A percentile compares a stretch with the other conserved stretches of the same genome.
These are phyloP conservation scores for Netelia inedita DNA, from an alignment of 2,888 invertebrate species.

Conservation along the genomic window DNA sequence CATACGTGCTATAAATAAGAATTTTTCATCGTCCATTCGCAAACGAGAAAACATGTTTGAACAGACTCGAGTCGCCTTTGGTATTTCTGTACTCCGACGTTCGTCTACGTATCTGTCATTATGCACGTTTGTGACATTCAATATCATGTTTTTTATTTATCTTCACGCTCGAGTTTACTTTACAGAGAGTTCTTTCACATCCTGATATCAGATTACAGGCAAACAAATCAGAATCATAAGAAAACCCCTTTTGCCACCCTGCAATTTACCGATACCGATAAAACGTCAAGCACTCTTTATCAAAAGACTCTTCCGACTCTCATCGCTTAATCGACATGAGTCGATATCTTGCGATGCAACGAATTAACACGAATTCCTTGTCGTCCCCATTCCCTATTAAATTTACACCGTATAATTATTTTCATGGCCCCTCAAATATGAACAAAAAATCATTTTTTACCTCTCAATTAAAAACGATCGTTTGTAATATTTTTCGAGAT, in stretches of 20 bases:
- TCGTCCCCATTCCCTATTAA: too few species aligned
- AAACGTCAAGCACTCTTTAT: neutral
- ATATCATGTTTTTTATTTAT: neutral
- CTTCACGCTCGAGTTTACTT: neutral
- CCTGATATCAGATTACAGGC: neutral
- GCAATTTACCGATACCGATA: neutral
- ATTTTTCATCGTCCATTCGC: constrained; percentile 45
- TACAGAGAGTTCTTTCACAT: neutral
- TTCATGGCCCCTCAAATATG: too few species aligned
- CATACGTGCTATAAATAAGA: constrained; percentile 60
- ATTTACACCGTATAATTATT: too few species aligned
- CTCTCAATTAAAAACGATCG: too few species aligned
- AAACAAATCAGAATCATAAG: neutral
- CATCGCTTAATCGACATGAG: too few species aligned
- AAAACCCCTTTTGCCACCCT: neutral
- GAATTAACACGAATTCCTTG: too few species aligned
- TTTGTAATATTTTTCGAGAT: too few species aligned
- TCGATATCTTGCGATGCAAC: too few species aligned
- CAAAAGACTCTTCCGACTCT: too few species aligned
- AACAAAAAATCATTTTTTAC: too few species aligned
- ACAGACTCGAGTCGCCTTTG: constrained; percentile 32
- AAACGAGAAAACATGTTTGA: constrained; percentile 53
- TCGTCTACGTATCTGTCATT: neutral
- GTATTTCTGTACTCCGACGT: constrained; percentile 46
- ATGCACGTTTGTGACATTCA: neutral